Base-by-base conservation (phyloP, 2,888 invertebrate species). In the Caenorhabditis plicata region DNA sequence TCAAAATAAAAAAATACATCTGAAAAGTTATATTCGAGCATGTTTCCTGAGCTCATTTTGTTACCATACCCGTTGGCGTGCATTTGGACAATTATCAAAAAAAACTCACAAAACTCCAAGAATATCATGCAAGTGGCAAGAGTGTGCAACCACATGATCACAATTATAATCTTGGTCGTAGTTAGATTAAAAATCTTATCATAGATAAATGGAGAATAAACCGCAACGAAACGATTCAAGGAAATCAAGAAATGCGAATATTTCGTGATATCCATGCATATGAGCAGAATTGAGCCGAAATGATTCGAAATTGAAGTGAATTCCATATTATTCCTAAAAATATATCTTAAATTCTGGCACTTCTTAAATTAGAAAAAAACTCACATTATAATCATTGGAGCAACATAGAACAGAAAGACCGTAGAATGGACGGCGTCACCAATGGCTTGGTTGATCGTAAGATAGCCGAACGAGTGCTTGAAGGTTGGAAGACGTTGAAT, bases 391-490 rank as follows among this genome's bases (percentile, higher is more conserved):
- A 49, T 44, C 45, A 55, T 63, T n/a, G 66, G 66, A 9, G 57
- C 52, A 22, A 63, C 55, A n/a, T 55, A 56, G 19, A 66, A 53
- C 2, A 53, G 50, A 42, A 66, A 66, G 9, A 63, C 38, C 9
- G 63, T 63, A 2, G 57, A 50, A 31, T 63, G 66, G 13, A 66
- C 38, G 4, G 66, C 66, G 32, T 66, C 66, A 33, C 60, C 62
- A 15, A 57, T 44, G 1, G 63, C 56, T 36, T 68, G 68, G 8
- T 53, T 55, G n/a, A 54, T 42, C 0, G 64, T 57, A 1, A 69
- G 43, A 25, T 53, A 36, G 11, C 69, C 69, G 48, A 69, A 69
- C 1, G 69, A 48, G 27, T 69, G 66, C 19, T 69, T 60, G 15
- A 69, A 40, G 1, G 66, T 58, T 3, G 64, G 57, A 1, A 60